Evolutionary conservation across 2,888 invertebrate genomes (phyloP), one percentile per base, ranked within the genome.

Genomic region (Amphipoea oculea): DNA sequence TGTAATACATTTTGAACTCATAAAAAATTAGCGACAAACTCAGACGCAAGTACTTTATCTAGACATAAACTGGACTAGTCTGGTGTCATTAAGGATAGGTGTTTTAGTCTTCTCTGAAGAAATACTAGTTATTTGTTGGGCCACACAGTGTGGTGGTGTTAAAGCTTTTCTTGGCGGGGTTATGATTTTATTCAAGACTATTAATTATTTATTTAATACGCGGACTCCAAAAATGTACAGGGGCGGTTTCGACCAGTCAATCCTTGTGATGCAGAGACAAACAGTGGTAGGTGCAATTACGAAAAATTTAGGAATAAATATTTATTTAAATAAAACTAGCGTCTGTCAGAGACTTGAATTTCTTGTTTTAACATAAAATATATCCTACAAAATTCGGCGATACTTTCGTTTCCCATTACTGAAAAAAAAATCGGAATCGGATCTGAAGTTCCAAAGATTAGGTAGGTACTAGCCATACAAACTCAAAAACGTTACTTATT

Each of bases 11-110:
- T 73, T 81, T 72, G 20, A 60, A 62, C 45, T 75, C 82, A 65
- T 85, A 72, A 85, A 72, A 85, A 83, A 85, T 81, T 82, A 76
- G 29, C 40, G 40, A 63, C 73, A 73, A 70, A 51, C 17, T 73
- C 7, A 76, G n/a, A 63, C 1, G 14, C 36, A 71, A 57, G 73
- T 23, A 65, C 57, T 80, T 75, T 81, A 83, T 85, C 54, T 81
- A 54, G 75, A 60, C 60, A 75, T 81, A 48, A 85, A 85, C 62
- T 54, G 57, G n/a, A 36, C 4, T 72, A 42, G 67, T 65, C 82
- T 29, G 63, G 69, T 65, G 68, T 48, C 75, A 11, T 69, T 54
- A 29, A 40, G 12, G 11, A 66, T 66, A 54, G 60, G 9, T 40
- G 45, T 51, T 62, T 45, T 29, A 62, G 70, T 54, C 1, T 29